Base-by-base conservation (phyloP, 92 coral and sea anemone genomes). In the Phenganax stokvisi region DNA sequence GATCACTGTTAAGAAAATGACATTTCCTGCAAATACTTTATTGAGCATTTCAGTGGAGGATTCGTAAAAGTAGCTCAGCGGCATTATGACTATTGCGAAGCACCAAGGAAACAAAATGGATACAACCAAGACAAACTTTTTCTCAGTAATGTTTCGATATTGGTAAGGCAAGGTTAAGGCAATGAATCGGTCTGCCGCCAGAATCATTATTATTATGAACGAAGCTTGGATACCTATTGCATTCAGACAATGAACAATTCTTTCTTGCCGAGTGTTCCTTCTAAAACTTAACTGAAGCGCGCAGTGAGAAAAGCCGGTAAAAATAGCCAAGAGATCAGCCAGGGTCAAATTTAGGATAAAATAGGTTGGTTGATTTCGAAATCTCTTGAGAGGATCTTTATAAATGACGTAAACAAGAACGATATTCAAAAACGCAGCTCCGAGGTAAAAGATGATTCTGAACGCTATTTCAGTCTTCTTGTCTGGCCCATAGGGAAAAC, bases 141-240 rank as follows among this genome's bases (percentile, higher is more conserved):
- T 73, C 54, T 6, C 25, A 10, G 12, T 12, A 52, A 73, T 73
- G 25, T 73, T 12, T 20, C 54, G n/a, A 52, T 73, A 73, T 73
- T 54, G 51, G 31, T 73, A 73, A 47, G 77, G 77, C 51, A 51
- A 59, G 17, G 3, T 59, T 20, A 73, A 51, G 59, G 77, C 77
- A n/a, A 73, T 13, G 77, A 11, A 73, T 15, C 77, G 59, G 52
- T 73, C 77, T 7, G 54, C 54, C 11, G 77, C 77, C 12, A 73
- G 54, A 12, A 73, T 9, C 77, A 73, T 73, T n/a, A 73, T 73
- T 73, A 54, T 73, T 73, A 73, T 20, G 60, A 73, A 73, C 10
- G 77, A 73, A 73, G 58, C 9, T 73, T 73, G 77, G 15, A 73
- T n/a, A 29, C 77, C 77, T 6, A 73, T 73, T 52, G 59, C 77